A percentile compares a stretch with the other conserved stretches of the same genome.
phyloP scores from a whole-genome alignment of 2,888 invertebrate species.

The Ectemnius lituratus region DNA sequence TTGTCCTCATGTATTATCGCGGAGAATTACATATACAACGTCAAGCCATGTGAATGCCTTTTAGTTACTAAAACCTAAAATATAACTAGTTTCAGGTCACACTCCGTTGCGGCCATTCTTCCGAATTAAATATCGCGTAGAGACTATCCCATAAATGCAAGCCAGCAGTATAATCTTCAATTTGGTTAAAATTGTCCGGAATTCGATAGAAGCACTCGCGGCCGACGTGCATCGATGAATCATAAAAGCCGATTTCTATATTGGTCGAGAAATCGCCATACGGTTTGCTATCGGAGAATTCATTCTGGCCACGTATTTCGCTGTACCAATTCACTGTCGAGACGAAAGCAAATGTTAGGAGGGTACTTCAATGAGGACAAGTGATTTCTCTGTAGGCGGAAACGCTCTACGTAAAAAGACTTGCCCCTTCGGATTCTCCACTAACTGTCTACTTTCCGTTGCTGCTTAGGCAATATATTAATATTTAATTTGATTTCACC shows the following conservation, averaged over 20 bases:
- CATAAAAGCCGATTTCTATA: conserved; percentile 26
- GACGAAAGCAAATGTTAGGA: conserved; percentile 13
- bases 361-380: conserved; percentile 19
- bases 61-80: conserved; percentile 28
- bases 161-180: conserved; percentile 44
- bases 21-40: neutral
- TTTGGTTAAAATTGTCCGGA: conserved; percentile 35
- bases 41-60: conserved; percentile 18
- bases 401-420: neutral
- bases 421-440: too few species aligned
- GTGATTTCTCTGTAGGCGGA: conserved; percentile 5
- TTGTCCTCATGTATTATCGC: conserved; percentile 12
- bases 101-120: conserved; percentile 8
- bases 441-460: too few species aligned
- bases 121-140: conserved; percentile 40
- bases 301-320: conserved; percentile 9
- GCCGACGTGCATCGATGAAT: conserved; percentile 21
- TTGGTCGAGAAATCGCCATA: neutral
- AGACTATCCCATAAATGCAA: conserved; percentile 23
- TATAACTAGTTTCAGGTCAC: conserved; percentile 15
- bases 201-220: neutral
- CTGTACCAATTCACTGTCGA: neutral
- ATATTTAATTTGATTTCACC: neutral
- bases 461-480: neutral
- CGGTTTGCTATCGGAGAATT: conserved; percentile 12